Base-by-base conservation (phyloP, 2,888 invertebrate species). In the Crossocerus cetratus region DNA sequence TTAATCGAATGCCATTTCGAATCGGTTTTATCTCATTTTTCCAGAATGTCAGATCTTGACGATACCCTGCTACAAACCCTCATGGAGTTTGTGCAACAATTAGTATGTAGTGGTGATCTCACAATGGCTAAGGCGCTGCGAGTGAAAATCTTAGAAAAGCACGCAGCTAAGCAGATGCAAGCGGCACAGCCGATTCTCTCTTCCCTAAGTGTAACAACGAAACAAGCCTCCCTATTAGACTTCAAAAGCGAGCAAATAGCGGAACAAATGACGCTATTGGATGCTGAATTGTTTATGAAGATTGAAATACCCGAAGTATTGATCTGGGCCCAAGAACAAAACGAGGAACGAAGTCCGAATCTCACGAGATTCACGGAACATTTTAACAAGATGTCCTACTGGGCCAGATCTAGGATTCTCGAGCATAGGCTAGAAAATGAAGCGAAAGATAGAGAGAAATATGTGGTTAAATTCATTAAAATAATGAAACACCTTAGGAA, bases 331-430 rank as follows among this genome's bases (percentile, higher is more conserved):
- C 95, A 97, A 86, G 98, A 99, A 90, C 99, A 99, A 91, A 97
- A 97, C 80, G 99, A 99, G 90, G 98, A 99, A 89, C 93, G 96
- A 83, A 98, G 98, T 88, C 99, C 99, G 2, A 99, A 99, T 91
- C 93, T 99, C 69, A 98, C 98, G 43, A 93, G 96, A 81, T 99
- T 99, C 90, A 99, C 99, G 0, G 98, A 99, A 90, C 99, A 99
- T 91, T 99, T 99, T 91, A 99, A 99, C 90, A 99, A 99, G 92
- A 98, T 99, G 97, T 98, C 98, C 70, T 99, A 97, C 88, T 99
- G 99, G 99, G 98, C 98, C 54, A 93, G 99, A 66, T 98, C 99
- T 2, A 93, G 96, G 88, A 98, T 99, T 85, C 91, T 99, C 64
- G 96, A 97, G 83, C 96, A 97, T 90, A 81, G 89, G 61, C 76